Evolutionary conservation across 2,888 invertebrate genomes (phyloP), one percentile per base, ranked within the genome.

Genomic region (Drosophila affinis): DNA sequence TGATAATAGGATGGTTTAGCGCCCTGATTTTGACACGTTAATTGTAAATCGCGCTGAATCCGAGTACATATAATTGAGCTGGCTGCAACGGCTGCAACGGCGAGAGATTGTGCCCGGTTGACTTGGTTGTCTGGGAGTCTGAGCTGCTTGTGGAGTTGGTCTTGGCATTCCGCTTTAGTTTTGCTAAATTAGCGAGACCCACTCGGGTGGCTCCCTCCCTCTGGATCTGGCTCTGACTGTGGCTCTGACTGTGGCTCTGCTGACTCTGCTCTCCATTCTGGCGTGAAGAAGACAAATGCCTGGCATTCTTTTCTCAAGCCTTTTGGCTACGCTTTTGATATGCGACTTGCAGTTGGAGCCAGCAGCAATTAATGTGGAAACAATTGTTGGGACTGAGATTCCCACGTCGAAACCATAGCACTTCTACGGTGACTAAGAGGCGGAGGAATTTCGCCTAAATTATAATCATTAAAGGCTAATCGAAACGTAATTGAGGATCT

Each of bases 201-300:
- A 27, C 49, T 61, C 27, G 53, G 29, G 62, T 55, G 17, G 9
- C 49, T 48, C 9, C 49, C 72, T 48, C 34, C 21, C 24, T 24
- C 44, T 55, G 49, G 53, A 61, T 69, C 53, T 56, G 27, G 48
- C 21, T 21, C 21, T 21, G 21, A 21, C 21, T 21, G 18, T 18
- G 18, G 18, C 32, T 39, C 5, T 39, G 34, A 5, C 34, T 34
- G 1, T 12, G 34, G 12, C 10, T 34, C 34, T 34, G 34, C 34
- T 34, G 34, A 5, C 39, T 39, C 7, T 39, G 39, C 59, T 55
- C 61, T 68, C 55, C 57, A 75, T 61, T 67, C 65, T 81, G 81
- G 84, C 79, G 84, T 84, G 81, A 86, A 84, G 78, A 84, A 84
- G 84, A 85, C 87, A 84, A 87, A 85, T 84, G 82, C 79, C 63